Evolutionary conservation across 2,113 vertebrate species (phyloP), one percentile per base, ranked within the genome.

Genomic region (Dendrocopos noguchii): DNA sequence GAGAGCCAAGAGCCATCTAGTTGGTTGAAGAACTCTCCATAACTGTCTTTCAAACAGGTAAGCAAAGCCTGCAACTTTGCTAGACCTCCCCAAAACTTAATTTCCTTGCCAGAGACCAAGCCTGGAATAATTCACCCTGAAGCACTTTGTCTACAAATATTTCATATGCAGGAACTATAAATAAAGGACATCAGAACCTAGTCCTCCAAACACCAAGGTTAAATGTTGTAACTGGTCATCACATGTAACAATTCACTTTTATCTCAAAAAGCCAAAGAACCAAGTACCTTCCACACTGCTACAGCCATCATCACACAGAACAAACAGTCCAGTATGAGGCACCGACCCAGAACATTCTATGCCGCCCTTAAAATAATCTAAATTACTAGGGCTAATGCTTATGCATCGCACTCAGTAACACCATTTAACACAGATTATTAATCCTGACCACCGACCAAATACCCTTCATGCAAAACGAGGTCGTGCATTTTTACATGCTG

Each of bases 331-430:
- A 33, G 57, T 8, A 79, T 39, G 53, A 88, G 53, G 70, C 82
- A 87, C 46, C 0, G 14, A 87, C 67, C 85, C 47, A 84, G 76
- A 94, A 95, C 0, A 0, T 94, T 93, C 91, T 64, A 56, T 39
- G 52, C 15, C 46, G 70, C 39, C 36, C 72, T 77, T 80, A 87
- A 95, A 95, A 87, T 95, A 87, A 82, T 46, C 52, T 84, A 22
- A 91, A 84, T 80, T 89, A 80, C 46, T 55, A 4, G 2, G 11
- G 47, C 15, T 42, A 78, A 78, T 39, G 53, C 82, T 89, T 82
- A 72, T 0, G 1, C 53, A 80, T 72, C 65, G 68, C 44, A 73
- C n/a, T 75, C 55, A 61, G 10, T 60, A 82, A 63, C 22, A 70
- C 36, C 15, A 81, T 46, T 77, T 80, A 83, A 75, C 31, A 34